Evolutionary conservation across 2,113 vertebrate species (phyloP), one percentile per base, ranked within the genome.

Genomic region (Bungarus multicinctus): DNA sequence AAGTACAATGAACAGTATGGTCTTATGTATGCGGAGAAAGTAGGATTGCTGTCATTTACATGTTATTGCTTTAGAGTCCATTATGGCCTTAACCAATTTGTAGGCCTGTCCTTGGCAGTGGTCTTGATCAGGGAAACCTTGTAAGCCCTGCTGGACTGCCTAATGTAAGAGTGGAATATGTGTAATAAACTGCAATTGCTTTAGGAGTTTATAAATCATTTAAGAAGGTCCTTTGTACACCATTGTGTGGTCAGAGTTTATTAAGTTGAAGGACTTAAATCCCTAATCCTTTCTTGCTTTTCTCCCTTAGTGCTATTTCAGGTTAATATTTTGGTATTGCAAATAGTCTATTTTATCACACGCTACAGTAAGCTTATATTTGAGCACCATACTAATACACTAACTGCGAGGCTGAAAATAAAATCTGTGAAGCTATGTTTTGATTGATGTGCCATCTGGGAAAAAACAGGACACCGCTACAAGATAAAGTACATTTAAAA

Each of bases 361-460:
- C 5, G 12, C 45, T 89, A 23, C 20, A 89, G 5, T 91, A 90
- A 87, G 10, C 86, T 64, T 94, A 69, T 85, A 23, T 87, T 52
- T 93, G 93, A 93, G 11, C 64, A 89, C 87, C 34, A 85, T 92
- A 89, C 10, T 47, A 39, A n/a, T 92, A 55, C 54, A 91, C 6
- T 90, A 90, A 90, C 90, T 64, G 47, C 39, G 60, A 11, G 27
- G 25, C n/a, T 93, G 60, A 88, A 94, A 94, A 94, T 90, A 93
- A 93, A 87, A 90, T 47, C 87, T 94, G 85, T 89, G 74, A 85
- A 93, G 90, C 87, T 94, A 30, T 85, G 87, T 85, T 92, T 94
- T 90, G 43, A 94, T 87, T 53, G 39, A 90, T 2, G 2, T 87
- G 34, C 39, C 69, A 92, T 89, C 60, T 45, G 45, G 69, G 69